Evolutionary conservation across 2,888 invertebrate species (phyloP).

Genomic region (Oscheius onirici): DNA sequence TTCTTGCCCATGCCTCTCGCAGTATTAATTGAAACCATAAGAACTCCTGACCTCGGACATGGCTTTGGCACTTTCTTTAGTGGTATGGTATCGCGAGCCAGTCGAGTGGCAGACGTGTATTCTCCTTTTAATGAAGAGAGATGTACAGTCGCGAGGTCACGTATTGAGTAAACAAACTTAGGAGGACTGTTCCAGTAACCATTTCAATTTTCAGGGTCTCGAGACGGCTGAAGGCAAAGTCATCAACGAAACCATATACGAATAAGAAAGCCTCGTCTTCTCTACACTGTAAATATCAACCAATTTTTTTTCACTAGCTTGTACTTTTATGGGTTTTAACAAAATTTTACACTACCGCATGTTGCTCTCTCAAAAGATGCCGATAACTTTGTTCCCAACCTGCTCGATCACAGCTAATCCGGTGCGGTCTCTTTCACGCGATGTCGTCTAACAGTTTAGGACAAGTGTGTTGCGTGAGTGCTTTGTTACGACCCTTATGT

Average conservation of each 20-base stretch:
- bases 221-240: background rate
- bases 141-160: conserved; percentile 23
- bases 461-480: conserved; percentile 26
- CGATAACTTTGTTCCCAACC: conserved; percentile 9
- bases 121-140: conserved; percentile 31
- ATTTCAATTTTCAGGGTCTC: conserved; percentile 12
- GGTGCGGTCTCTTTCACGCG: conserved; percentile 13
- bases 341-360: background rate
- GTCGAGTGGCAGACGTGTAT: conserved; percentile 20
- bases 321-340: background rate
- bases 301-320: conserved; percentile 10
- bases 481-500: conserved; percentile 13
- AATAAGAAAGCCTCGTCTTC: background rate
- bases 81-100: conserved; percentile 30
- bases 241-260: background rate
- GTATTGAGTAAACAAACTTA: conserved; percentile 8
- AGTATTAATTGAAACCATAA: background rate
- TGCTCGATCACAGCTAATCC: conserved; percentile 25
- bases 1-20: background rate
- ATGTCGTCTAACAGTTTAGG: conserved; percentile 17
- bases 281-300: background rate
- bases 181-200: background rate
- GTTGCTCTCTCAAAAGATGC: too few species aligned
- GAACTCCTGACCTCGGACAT: conserved; percentile 7
- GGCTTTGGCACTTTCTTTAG: conserved; percentile 19